Percentiles rank a stretch among this genome's conserved stretches.
Evolutionary conservation across 2,113 vertebrate genomes (phyloP).

Genomic region (Alosa alosa): DNA sequence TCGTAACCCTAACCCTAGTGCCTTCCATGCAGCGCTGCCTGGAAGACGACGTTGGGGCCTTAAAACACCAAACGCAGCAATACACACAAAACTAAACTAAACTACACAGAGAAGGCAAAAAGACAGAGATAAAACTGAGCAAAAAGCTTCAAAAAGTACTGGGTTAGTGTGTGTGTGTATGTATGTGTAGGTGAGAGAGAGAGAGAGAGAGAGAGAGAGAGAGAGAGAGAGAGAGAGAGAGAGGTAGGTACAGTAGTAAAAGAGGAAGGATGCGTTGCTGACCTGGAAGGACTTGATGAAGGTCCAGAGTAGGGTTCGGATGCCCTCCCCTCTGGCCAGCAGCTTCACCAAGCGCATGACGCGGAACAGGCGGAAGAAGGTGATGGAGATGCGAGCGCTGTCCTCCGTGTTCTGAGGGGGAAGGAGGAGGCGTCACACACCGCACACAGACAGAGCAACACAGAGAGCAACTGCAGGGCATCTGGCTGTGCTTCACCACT

Average conservation of each 20-base stretch:
- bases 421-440: slow-evolving; percentile 67
- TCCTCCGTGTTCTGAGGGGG: slow-evolving; percentile 92
- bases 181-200: neutral
- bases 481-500: slow-evolving; percentile 61
- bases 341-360: slow-evolving; percentile 98
- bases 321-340: slow-evolving; percentile 96
- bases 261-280: neutral
- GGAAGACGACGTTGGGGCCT: too few species aligned
- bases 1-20: too few species aligned
- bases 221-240: neutral
- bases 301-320: slow-evolving; percentile 95
- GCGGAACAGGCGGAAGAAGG: slow-evolving; percentile 98
- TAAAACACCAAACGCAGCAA: too few species aligned
- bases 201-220: slow-evolving; percentile 2
- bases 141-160: too few species aligned
- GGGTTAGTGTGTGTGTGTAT: neutral
- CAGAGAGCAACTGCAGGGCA: slow-evolving; percentile 40
- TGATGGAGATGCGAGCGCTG: slow-evolving; percentile 97
- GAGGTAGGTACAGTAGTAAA: neutral
- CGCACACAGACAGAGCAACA: neutral
- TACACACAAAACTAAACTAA: too few species aligned
- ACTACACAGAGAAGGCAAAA: neutral
- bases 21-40: too few species aligned
- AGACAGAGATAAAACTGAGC: neutral
- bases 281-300: slow-evolving; percentile 88